Base-by-base conservation (phyloP, 1,140 invertebrate species). In the Probaryconus sp. region DNA sequence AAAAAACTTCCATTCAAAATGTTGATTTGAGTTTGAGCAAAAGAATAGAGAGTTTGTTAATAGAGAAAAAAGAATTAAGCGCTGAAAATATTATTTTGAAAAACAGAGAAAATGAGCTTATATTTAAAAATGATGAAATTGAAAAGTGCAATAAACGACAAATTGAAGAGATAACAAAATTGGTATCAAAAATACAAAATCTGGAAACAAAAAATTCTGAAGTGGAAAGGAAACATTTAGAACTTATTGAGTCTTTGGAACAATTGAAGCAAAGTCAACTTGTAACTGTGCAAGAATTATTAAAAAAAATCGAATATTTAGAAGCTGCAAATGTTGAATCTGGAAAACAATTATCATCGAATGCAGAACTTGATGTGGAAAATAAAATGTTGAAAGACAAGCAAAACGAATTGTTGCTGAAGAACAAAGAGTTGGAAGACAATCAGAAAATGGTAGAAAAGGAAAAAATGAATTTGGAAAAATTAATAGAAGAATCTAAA, bases 1-100 rank as follows among this genome's bases (percentile, higher is more conserved):
- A 83, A 58, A 81, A 85, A 18, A 45, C 51, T 47, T 74, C 78
- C 24, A n/a, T 83, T 3, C 78, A 76, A 42, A 70, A 72, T 55
- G 56, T 75, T 33, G 79, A 81, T 56, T 37, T 55, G 26, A 17
- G 38, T 2, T 21, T 71, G 13, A 51, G 53, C 26, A 51, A 64
- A 6, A 42, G 55, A 45, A 72, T 76, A 10, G 37, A 70, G 3
- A 56, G 45, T 2, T 21, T 63, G 11, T 28, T 71, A 9, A 5
- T 64, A 20, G 60, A 72, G 1, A 72, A 72, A 31, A 56, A 74
- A 71, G 43, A 68, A 18, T 3, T 76, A 33, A 55, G 53, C 28
- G 10, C 26, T 13, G 64, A 79, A 65, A 56, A 67, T 40, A 10
- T 64, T 5, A 21, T 50, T 24, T 42, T 78, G 5, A 77, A 74